Conservation (phyloP, 2,888 invertebrate genomes). For the Cistogaster globosa region DNA sequence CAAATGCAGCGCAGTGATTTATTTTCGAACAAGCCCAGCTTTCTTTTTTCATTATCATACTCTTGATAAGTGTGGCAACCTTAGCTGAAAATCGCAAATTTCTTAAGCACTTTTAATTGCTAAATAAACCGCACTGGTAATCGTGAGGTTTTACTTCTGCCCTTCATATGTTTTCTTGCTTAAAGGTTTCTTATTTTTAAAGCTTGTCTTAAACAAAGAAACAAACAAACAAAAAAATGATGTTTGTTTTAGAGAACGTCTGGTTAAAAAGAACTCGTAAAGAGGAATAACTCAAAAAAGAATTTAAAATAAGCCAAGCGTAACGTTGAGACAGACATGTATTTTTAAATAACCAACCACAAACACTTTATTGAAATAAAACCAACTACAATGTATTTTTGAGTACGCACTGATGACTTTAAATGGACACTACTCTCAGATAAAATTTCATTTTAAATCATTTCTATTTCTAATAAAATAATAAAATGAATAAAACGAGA, state of each 20-base stretch:
- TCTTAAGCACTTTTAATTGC: too few relatives aligned
- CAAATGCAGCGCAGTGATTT: too few relatives aligned
- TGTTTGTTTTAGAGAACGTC: slow-evolving; percentile 37
- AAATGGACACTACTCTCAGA: neutral
- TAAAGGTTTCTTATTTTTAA: slow-evolving; percentile 21
- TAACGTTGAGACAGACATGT: slow-evolving; percentile 48
- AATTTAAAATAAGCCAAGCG: slow-evolving; percentile 60
- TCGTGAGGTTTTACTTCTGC: too few relatives aligned
- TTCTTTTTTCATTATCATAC: too few relatives aligned
- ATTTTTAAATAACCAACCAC: slow-evolving; percentile 43
- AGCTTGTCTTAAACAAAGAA: slow-evolving; percentile 2
- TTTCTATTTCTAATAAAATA: too few relatives aligned
- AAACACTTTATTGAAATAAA: slow-evolving; percentile 23
- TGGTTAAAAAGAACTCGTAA: neutral
- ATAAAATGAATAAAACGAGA: too few relatives aligned
- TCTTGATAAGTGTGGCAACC: too few relatives aligned
- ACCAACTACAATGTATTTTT: slow-evolving; percentile 19
- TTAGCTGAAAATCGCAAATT: too few relatives aligned
- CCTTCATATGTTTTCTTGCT: neutral
- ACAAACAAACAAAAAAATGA: too few relatives aligned
- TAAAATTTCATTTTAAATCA: neutral
- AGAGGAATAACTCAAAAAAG: slow-evolving; percentile 27
- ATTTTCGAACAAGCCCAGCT: too few relatives aligned
- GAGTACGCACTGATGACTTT: neutral
- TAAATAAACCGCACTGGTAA: too few relatives aligned